Evolutionary conservation across 2,113 vertebrate genomes (phyloP).

Genomic region (Aegotheles bennettii): DNA sequence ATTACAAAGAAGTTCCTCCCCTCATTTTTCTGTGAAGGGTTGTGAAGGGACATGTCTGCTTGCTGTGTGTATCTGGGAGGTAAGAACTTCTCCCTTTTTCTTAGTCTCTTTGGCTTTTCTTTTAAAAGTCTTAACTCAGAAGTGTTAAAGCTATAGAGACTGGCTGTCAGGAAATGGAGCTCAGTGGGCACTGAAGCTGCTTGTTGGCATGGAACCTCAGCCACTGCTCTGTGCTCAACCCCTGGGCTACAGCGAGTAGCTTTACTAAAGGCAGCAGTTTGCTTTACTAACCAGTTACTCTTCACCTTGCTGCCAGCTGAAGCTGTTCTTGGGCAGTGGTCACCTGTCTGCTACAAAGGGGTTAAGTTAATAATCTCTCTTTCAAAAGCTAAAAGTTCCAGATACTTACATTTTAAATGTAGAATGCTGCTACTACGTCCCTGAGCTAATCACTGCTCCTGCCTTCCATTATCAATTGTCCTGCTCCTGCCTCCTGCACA

Average conservation of each 20-base stretch:
- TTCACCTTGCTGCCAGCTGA: not conserved
- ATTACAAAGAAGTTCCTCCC: not conserved
- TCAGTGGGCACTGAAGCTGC: not conserved
- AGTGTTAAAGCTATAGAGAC: fast-evolving
- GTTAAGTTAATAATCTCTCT: not conserved
- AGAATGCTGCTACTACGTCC: not conserved
- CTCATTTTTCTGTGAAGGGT: not conserved
- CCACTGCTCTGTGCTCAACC: fast-evolving
- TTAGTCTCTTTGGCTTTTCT: not conserved
- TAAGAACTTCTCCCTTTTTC: not conserved
- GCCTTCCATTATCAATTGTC: not conserved
- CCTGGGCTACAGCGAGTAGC: fast-evolving
- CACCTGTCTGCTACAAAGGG: not conserved
- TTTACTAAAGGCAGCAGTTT: not conserved
- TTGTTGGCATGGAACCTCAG: not conserved
- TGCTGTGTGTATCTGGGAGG: not conserved
- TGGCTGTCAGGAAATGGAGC: not conserved
- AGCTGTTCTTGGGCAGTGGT: not conserved
- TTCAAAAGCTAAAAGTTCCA: not conserved
- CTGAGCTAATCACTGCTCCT: not conserved
- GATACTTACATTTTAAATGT: not conserved
- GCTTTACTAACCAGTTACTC: not conserved
- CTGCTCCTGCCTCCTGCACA: not conserved
- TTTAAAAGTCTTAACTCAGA: not conserved
- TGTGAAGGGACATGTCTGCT: not conserved